A percentile compares a stretch with the other conserved stretches of the same genome.
Conservation (phyloP, 2,888 invertebrate species). For the Xestia xanthographa region DNA sequence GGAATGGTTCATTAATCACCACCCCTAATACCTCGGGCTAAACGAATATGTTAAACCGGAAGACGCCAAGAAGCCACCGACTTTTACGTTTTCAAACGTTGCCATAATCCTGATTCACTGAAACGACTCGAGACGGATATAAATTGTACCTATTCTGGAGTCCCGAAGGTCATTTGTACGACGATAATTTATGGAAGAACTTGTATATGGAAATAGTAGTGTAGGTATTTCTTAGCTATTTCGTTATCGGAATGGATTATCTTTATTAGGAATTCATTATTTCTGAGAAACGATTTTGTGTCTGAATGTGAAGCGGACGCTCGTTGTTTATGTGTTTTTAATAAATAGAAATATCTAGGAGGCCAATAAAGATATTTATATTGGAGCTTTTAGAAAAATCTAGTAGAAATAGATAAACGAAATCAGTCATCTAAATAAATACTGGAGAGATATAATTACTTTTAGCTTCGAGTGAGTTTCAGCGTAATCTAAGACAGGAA, state of each 20-base stretch:
- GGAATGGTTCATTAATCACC: slow-evolving; percentile 87
- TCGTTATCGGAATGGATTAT: slow-evolving; percentile 59
- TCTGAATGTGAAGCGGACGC: slow-evolving; percentile 45
- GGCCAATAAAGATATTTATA: neutral
- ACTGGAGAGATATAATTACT: slow-evolving; percentile 6
- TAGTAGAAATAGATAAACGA: slow-evolving; percentile 7
- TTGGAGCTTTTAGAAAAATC: neutral
- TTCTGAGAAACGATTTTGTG: slow-evolving; percentile 51
- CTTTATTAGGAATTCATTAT: slow-evolving; percentile 59
- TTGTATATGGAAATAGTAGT: slow-evolving; percentile 62
- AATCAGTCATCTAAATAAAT: slow-evolving; percentile 18
- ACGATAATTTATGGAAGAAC: slow-evolving; percentile 63
- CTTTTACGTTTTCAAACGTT: slow-evolving; percentile 77
- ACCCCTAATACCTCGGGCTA: slow-evolving; percentile 82
- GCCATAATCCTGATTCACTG: slow-evolving; percentile 78
- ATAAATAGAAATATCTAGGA: slow-evolving; percentile 25
- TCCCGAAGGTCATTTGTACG: slow-evolving; percentile 63
- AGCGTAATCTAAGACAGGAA: slow-evolving; percentile 7
- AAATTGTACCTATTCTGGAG: slow-evolving; percentile 64
- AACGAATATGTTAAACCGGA: slow-evolving; percentile 86
- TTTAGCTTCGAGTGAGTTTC: slow-evolving; percentile 10
- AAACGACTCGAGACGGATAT: slow-evolving; percentile 64
- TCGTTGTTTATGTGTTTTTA: slow-evolving; percentile 40
- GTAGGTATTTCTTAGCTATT: slow-evolving; percentile 57
- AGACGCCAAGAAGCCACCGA: slow-evolving; percentile 79